Conservation (phyloP, 2,888 invertebrate genomes). For the Sisyra nigra region DNA sequence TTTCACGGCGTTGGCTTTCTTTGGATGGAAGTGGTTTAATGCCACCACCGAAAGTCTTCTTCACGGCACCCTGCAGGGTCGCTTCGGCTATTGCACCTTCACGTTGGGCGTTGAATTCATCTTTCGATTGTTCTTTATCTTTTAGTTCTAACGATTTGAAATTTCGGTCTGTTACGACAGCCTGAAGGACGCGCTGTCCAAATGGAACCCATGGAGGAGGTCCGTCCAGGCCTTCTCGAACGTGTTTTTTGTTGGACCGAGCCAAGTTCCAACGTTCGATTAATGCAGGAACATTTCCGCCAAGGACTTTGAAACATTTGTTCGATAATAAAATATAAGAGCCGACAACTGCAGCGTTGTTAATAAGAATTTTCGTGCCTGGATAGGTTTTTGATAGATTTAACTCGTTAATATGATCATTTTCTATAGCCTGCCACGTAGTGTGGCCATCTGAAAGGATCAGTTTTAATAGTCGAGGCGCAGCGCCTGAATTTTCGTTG, state of each 20-base stretch:
- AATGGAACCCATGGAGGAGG: conserved; percentile 89
- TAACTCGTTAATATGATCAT: conserved; percentile 49
- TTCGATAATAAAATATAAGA: conserved; percentile 59
- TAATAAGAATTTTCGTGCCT: conserved; percentile 63
- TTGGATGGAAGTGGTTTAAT: conserved; percentile 24
- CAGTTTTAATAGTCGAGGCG: conserved; percentile 71
- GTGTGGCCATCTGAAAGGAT: conserved; percentile 74
- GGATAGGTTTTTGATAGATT: conserved; percentile 69
- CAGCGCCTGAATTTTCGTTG: conserved; percentile 68
- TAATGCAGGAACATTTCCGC: conserved; percentile 69
- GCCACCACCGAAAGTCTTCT: conserved; percentile 36
- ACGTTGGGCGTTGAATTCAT: conserved; percentile 78
- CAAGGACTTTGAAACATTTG: conserved; percentile 51
- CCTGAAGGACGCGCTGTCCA: conserved; percentile 55
- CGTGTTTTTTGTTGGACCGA: conserved; percentile 17
- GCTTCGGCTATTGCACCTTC: conserved; percentile 84
- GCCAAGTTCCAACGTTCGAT: conserved; percentile 79
- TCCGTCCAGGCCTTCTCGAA: conserved; percentile 47
- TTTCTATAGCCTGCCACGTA: conserved; percentile 62
- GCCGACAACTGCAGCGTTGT: conserved; percentile 36
- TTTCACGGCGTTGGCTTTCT: conserved; percentile 3
- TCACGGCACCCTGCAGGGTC: conserved; percentile 39
- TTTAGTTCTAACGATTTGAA: conserved; percentile 53
- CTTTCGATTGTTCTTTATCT: conserved; percentile 49
- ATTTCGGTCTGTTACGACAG: conserved; percentile 38